These are phyloP conservation scores for Dyspetes luteomarginatus DNA, from an alignment of 2,888 invertebrate genomes.

Conservation along the genomic window DNA sequence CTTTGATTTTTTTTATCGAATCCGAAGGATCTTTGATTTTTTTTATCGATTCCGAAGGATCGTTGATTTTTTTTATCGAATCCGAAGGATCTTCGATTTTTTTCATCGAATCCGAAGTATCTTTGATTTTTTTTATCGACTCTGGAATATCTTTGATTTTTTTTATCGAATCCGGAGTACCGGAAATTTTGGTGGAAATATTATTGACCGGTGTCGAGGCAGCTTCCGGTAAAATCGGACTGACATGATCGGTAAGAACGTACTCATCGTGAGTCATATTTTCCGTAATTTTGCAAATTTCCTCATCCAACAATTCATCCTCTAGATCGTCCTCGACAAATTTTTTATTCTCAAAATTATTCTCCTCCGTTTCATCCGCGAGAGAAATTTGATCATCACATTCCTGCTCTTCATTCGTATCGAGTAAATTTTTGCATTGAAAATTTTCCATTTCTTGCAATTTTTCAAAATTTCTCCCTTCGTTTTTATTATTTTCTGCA, in stretches of 20 bases:
- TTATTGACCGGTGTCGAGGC: constrained; percentile 70
- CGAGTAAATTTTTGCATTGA: neutral
- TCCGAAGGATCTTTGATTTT: too few species aligned
- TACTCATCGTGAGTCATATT: constrained; percentile 83
- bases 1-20: too few species aligned
- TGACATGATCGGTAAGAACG: constrained; percentile 80
- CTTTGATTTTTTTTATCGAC: neutral
- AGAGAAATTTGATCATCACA: neutral
- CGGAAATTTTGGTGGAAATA: constrained; percentile 5
- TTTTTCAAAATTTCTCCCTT: constrained; percentile 48
- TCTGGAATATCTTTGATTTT: constrained; percentile 17
- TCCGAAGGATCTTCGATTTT: too few species aligned
- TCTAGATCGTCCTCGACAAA: constrained; percentile 75
- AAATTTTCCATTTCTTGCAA: constrained; percentile 38
- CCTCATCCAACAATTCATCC: constrained; percentile 80
- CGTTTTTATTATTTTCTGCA: constrained; percentile 22
- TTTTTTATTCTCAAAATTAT: constrained; percentile 37
- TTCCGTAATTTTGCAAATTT: constrained; percentile 82
- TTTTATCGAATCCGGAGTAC: constrained; percentile 41
- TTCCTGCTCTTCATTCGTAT: constrained; percentile 1
- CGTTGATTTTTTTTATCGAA: too few species aligned
- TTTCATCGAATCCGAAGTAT: too few species aligned
- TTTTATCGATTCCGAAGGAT: too few species aligned
- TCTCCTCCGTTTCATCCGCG: constrained; percentile 25
- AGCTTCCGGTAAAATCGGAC: constrained; percentile 73